phyloP scores from a whole-genome alignment of 2,797 vertebrate species.

The Pachyuromys duprasi region DNA sequence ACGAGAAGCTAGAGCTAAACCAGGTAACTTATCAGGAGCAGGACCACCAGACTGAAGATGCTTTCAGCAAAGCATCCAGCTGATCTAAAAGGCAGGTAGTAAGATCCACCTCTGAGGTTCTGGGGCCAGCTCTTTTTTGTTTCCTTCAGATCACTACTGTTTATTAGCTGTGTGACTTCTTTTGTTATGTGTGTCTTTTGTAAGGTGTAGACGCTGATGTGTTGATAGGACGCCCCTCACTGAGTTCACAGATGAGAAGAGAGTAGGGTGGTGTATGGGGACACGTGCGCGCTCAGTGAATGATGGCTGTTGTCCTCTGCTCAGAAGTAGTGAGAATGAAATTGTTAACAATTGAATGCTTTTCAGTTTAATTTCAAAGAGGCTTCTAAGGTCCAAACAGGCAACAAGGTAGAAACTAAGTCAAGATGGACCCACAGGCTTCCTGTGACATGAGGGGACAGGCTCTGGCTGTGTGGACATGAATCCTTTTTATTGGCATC shows the following conservation, averaged over 20 bases:
- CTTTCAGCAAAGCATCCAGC: not conserved
- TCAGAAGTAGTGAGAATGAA: not conserved
- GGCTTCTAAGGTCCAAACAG: not conserved
- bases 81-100: not conserved
- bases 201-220: not conserved
- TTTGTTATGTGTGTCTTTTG: not conserved
- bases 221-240: not conserved
- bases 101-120: not conserved
- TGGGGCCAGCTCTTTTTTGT: not conserved
- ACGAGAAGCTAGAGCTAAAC: not conserved
- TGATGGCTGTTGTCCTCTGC: not conserved
- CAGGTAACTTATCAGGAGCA: not conserved
- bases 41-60: not conserved
- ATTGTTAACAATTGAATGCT: not conserved
- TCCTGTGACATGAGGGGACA: not conserved
- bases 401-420: not conserved
- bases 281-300: too few relatives aligned
- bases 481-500: not conserved
- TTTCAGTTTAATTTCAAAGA: not conserved
- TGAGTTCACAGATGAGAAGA: not conserved
- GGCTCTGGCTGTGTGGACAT: not conserved
- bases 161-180: not conserved
- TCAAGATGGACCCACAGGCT: not conserved
- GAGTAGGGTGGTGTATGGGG: fast-evolving
- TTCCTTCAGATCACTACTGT: not conserved